Evolutionary conservation across 64 coral and sea anemone species (phyloP), one percentile per base, ranked within the genome.

Genomic region (Porites lutea): DNA sequence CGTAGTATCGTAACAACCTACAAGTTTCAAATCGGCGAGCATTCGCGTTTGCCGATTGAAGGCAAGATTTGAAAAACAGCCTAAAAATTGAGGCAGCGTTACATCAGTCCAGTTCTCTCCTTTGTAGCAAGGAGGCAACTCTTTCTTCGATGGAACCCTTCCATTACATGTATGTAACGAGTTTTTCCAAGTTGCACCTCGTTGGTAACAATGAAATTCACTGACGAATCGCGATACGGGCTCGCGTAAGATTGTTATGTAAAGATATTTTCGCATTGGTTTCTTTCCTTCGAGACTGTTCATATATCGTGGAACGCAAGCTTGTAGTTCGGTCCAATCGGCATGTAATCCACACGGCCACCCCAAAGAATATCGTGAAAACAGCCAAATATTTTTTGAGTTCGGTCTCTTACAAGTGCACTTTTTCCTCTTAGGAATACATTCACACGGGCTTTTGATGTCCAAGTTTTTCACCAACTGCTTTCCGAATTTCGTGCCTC

Each of bases 321-420:
- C 70, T 55, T 71, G 51, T 11, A 96, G 69, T 79, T 96, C 94
- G 53, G 97, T 99, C 94, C 94, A 99, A 48, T 99, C 97, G 13
- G 97, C 81, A 66, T 99, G 97, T 18, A 99, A 88, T 22, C 97
- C 97, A 83, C 97, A 99, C 47, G 92, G 85, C 97, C 97, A 99
- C 16, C 97, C 97, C 48, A 93, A 87, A 4, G 97, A 95, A 89
- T 96, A 96, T 21, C 97, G 82, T 79, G 91, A 91, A 80, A 96
- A 96, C 50, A 96, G 62, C 97, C 97, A 99, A 4, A 60, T 78
- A 11, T 96, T 90, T 4, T 91, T 71, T 4, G 97, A 99, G 74
- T 91, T 95, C 3, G 88, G 97, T 63, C 94, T 79, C 9, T 79
- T 91, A 65, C 94, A 95, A 8, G 67, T 75, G 59, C 92, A 99